phyloP scores from a whole-genome alignment of 2,888 invertebrate species.

The Macropis europaea region DNA sequence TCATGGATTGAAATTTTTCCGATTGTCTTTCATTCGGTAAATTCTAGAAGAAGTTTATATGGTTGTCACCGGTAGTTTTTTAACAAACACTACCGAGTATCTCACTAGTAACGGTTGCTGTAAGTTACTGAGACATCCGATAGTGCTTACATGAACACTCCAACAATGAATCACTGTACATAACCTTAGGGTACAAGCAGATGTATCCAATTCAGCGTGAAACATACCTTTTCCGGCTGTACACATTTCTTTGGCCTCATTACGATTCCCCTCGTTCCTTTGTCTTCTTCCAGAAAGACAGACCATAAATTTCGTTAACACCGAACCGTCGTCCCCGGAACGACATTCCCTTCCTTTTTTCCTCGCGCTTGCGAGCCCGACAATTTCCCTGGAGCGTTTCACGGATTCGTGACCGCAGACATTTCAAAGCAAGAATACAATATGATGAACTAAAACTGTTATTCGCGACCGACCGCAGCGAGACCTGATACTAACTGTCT shows the following conservation, averaged over 20 bases:
- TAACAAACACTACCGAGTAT: no score
- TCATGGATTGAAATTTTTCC: no score
- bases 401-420: slow-evolving; percentile 19
- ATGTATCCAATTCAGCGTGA: no score
- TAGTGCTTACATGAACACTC: no score
- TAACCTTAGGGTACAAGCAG: no score
- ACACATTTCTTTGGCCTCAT: slow-evolving; percentile 10
- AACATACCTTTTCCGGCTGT: background rate
- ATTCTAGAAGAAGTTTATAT: no score
- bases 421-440: slow-evolving; percentile 48
- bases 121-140: no score
- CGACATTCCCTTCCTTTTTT: background rate
- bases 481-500: slow-evolving; percentile 61
- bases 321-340: background rate
- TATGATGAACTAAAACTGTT: slow-evolving; percentile 61
- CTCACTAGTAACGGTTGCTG: no score
- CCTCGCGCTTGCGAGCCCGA: background rate
- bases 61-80: no score
- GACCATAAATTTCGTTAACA: slow-evolving; percentile 17
- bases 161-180: no score
- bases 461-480: slow-evolving; percentile 56
- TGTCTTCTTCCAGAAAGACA: background rate
- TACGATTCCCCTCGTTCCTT: background rate
- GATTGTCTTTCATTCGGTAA: no score
- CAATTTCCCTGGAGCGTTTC: slow-evolving; percentile 2